A percentile compares a stretch with the other conserved stretches of the same genome.
These are phyloP conservation scores for Nemopilema nomurai DNA, from an alignment of 30 jellyfish, hydroid and myxozoan species.

Conservation along the genomic window DNA sequence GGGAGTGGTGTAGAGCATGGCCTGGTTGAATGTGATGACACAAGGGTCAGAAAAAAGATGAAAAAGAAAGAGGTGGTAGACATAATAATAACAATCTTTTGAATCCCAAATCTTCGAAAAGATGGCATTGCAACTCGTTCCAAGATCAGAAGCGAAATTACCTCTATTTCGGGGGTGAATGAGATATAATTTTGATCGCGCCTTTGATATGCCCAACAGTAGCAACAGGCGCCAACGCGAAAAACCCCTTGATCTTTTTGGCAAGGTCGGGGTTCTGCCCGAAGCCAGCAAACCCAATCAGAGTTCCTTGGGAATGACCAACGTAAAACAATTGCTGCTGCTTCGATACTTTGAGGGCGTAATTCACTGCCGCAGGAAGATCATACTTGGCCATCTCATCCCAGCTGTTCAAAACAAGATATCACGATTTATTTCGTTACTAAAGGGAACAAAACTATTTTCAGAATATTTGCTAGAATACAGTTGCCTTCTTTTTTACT, in stretches of 20 bases:
- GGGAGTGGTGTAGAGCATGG: no score
- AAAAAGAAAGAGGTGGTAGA: no score
- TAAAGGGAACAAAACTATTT: no score
- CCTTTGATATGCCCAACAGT: constrained; percentile 79
- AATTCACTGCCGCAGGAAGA: constrained; percentile 88
- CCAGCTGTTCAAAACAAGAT: no score
- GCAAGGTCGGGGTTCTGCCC: constrained; percentile 77
- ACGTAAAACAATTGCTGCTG: constrained; percentile 74
- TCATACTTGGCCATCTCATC: constrained; percentile 99
- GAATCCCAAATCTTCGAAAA: no score
- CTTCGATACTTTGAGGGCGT: constrained; percentile 60
- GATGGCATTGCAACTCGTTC: no score
- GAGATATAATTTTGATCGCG: constrained; percentile 62
- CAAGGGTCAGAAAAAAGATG: no score
- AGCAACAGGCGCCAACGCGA: constrained; percentile 89
- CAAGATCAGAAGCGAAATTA: background rate
- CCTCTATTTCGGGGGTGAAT: constrained; percentile 75
- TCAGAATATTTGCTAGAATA: no score
- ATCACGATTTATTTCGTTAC: no score
- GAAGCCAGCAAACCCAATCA: constrained; percentile 85
- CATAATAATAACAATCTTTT: no score
- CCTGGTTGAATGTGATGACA: no score
- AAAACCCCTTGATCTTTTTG: constrained; percentile 65
- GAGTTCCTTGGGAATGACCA: constrained; percentile 99
- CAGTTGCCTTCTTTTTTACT: no score